phyloP scores from a whole-genome alignment of 2,113 vertebrate genomes.

The Setophaga petechia region DNA sequence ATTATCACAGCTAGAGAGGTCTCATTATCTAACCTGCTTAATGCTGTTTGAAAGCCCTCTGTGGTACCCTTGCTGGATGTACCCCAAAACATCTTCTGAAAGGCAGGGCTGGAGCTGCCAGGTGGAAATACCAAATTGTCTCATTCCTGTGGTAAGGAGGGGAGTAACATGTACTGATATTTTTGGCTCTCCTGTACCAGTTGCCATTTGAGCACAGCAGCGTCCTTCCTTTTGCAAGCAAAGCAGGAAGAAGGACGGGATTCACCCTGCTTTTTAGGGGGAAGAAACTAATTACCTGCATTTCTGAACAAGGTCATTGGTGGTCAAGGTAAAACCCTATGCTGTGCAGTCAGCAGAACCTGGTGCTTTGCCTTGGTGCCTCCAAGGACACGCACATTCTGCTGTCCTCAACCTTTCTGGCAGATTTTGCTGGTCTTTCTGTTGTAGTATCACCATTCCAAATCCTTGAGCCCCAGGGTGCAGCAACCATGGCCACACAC shows the following conservation, averaged over 20 bases:
- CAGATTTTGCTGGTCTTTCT: not conserved
- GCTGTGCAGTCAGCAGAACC: not conserved
- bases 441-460: accelerated
- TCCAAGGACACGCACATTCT: not conserved
- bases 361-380: not conserved
- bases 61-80: not conserved
- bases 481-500: accelerated
- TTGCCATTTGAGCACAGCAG: not conserved
- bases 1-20: not conserved
- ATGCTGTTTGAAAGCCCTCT: not conserved
- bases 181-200: not conserved
- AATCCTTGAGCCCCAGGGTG: not conserved
- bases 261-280: not conserved
- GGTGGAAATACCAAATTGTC: not conserved
- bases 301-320: not conserved
- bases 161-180: not conserved
- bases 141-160: not conserved
- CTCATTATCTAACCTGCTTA: not conserved
- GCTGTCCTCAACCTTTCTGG: not conserved
- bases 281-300: not conserved
- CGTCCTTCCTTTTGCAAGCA: not conserved
- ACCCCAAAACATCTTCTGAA: not conserved
- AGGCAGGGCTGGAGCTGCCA: not conserved
- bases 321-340: not conserved
- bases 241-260: not conserved